phyloP scores from a whole-genome alignment of 2,888 invertebrate species.

The Melolontha melolontha region DNA sequence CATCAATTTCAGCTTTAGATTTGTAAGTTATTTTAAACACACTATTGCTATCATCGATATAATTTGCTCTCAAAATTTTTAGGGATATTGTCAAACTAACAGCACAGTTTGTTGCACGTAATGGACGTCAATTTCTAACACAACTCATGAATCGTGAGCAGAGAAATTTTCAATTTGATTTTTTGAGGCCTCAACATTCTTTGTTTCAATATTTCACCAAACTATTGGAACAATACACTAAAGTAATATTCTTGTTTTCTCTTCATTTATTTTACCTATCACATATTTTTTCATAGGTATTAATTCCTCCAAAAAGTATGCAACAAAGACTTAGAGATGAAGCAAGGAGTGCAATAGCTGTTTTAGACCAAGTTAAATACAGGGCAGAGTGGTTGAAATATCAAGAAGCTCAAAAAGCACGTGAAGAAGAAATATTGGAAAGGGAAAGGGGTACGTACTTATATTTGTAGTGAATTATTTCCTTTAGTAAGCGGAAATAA shows the following conservation, averaged over 20 bases:
- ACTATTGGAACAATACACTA: conserved; percentile 97
- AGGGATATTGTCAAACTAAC: conserved; percentile 98
- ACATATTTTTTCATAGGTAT: conserved; percentile 67
- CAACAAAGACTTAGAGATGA: conserved; percentile 84
- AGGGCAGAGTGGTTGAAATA: conserved; percentile 97
- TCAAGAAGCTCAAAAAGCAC: conserved; percentile 91
- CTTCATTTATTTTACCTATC: not conserved
- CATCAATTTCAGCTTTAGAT: conserved; percentile 97
- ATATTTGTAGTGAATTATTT: not conserved
- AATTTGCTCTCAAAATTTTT: conserved; percentile 50
- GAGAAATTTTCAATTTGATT: conserved; percentile 98
- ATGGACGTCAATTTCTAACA: conserved; percentile 97
- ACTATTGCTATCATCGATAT: not conserved
- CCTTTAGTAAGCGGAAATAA: too few species aligned
- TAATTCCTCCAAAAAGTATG: conserved; percentile 95
- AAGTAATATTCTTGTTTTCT: conserved; percentile 68
- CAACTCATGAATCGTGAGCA: conserved; percentile 99
- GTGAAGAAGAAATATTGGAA: conserved; percentile 95
- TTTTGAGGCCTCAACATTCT: conserved; percentile 97
- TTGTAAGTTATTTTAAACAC: conserved; percentile 70
- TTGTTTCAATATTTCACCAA: conserved; percentile 99
- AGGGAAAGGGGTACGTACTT: conserved; percentile 79
- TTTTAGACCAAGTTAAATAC: conserved; percentile 91
- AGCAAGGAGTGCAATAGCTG: conserved; percentile 74
- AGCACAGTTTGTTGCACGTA: conserved; percentile 98